These are phyloP conservation scores for Anguilla megastoma DNA, from an alignment of 2,797 vertebrate genomes.

Conservation along the genomic window DNA sequence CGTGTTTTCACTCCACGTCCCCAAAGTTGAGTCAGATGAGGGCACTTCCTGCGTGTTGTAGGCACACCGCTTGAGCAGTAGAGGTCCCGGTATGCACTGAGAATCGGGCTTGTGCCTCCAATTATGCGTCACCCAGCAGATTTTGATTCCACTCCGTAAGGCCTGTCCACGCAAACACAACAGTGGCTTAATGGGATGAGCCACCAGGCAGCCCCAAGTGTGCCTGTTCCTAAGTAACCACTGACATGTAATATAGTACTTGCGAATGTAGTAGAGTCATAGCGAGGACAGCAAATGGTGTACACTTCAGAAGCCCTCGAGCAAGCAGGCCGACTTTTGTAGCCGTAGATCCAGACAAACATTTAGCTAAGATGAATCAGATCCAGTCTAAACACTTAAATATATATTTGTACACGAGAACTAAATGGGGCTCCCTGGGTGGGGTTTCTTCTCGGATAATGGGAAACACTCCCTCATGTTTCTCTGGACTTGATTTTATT, in stretches of 20 bases:
- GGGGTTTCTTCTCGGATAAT: slow-evolving; percentile 11
- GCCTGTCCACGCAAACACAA: background rate
- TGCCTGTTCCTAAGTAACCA: too few relatives aligned
- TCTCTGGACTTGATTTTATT: slow-evolving; percentile 1
- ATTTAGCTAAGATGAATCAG: background rate
- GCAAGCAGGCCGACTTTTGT: background rate
- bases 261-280: background rate
- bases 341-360: background rate
- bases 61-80: too few relatives aligned
- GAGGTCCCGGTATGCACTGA: too few relatives aligned
- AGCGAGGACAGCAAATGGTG: background rate
- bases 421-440: background rate
- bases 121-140: too few relatives aligned
- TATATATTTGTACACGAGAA: background rate
- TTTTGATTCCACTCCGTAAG: too few relatives aligned
- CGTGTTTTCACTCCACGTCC: too few relatives aligned
- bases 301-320: background rate
- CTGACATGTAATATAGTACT: too few relatives aligned
- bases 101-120: too few relatives aligned
- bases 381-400: background rate
- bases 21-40: too few relatives aligned
- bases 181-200: background rate
- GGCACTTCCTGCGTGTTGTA: too few relatives aligned
- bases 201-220: background rate
- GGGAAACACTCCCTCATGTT: slow-evolving; percentile 31